phyloP scores from a whole-genome alignment of 2,797 vertebrate species.

The Clamator glandarius region DNA sequence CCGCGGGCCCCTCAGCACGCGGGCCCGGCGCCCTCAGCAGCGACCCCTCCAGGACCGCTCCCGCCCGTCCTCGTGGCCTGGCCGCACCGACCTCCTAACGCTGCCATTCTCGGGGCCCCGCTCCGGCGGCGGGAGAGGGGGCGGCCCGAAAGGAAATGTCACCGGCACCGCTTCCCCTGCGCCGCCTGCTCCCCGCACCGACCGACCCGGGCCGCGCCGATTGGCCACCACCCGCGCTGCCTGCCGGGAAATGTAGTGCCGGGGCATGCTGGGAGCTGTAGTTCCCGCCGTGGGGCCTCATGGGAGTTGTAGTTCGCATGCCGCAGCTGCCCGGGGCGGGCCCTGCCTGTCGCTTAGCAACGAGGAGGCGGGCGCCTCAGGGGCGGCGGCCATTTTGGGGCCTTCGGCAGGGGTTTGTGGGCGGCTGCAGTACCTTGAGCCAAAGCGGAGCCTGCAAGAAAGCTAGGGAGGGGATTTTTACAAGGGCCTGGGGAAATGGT shows the following conservation, averaged over 20 bases:
- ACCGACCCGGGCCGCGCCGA: not conserved
- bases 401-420: rapidly evolving
- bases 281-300: rapidly evolving
- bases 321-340: not conserved
- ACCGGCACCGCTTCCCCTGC: slow-evolving; percentile 50
- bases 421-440: rapidly evolving
- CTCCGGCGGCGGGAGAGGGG: slow-evolving; percentile 68
- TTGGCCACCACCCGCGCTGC: rapidly evolving
- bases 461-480: too few species aligned
- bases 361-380: not conserved
- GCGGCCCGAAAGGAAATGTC: slow-evolving; percentile 77
- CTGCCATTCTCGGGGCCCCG: slow-evolving; percentile 80
- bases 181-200: slow-evolving; percentile 2
- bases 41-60: not conserved
- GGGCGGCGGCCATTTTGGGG: slow-evolving; percentile 30
- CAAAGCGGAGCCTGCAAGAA: too few species aligned
- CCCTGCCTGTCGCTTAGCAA: not conserved
- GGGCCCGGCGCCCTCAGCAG: not conserved
- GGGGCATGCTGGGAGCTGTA: not conserved
- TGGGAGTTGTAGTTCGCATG: not conserved
- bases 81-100: slow-evolving; percentile 80
- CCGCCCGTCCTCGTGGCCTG: not conserved
- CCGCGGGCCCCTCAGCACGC: not conserved
- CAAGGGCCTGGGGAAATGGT: too few species aligned
- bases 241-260: slow-evolving; percentile 76